Percentiles rank a stretch among this genome's conserved stretches.
Evolutionary conservation across 1,140 invertebrate species (phyloP).

Genomic region (Atta cephalotes): DNA sequence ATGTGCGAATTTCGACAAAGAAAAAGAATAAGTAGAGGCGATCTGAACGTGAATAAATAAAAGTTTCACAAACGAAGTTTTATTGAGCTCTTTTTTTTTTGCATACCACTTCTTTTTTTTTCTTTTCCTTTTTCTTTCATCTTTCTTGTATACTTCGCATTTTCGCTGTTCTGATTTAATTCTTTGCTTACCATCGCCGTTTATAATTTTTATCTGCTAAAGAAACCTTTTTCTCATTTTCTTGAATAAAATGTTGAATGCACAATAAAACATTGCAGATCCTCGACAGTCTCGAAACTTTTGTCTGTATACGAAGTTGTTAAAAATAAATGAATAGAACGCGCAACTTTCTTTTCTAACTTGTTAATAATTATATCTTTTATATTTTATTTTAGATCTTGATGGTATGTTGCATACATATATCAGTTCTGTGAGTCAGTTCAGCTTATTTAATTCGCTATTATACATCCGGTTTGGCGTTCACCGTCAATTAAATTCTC

Average conservation of each 20-base stretch:
- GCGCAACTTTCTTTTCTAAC: background rate
- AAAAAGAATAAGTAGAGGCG: background rate
- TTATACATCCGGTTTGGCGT: background rate
- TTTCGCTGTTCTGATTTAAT: slow-evolving; percentile 35
- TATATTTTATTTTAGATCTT: background rate
- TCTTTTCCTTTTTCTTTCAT: background rate
- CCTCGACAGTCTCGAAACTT: background rate
- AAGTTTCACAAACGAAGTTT: slow-evolving; percentile 35
- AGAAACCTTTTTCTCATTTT: background rate
- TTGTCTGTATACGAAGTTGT: background rate
- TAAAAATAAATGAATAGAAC: background rate
- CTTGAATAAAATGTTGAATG: background rate
- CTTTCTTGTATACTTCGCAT: background rate
- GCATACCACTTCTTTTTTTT: background rate
- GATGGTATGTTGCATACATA: too few species aligned
- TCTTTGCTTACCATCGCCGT: slow-evolving; percentile 4
- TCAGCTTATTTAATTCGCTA: background rate
- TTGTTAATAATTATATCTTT: background rate
- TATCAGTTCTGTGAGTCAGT: background rate
- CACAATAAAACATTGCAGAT: background rate
- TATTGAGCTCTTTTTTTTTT: background rate
- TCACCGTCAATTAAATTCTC: background rate
- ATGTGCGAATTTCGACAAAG: background rate
- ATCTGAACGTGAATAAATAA: slow-evolving; percentile 15
- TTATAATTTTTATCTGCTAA: slow-evolving; percentile 25